Conservation (phyloP, 2,113 vertebrate species). For the Thermophis baileyi region DNA sequence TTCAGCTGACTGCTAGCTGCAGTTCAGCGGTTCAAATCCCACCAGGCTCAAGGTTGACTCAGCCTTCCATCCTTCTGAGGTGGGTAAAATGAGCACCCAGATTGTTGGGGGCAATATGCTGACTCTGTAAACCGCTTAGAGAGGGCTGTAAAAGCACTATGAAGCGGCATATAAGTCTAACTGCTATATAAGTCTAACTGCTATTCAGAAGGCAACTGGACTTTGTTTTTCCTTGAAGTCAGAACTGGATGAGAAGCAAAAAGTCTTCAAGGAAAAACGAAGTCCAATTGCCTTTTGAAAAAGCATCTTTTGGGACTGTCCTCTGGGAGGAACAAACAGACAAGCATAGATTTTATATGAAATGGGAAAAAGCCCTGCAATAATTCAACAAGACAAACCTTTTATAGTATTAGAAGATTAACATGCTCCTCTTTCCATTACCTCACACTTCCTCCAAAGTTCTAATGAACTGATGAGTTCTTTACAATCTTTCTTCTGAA, state of each 20-base stretch:
- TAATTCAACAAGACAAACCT: constrained; percentile 8
- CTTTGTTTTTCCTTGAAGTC: neutral
- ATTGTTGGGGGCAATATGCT: too few species aligned
- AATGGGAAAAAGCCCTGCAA: neutral
- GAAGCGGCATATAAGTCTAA: too few species aligned
- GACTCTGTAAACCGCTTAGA: too few species aligned
- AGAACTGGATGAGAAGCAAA: neutral
- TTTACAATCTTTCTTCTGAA: neutral
- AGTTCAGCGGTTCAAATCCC: too few species aligned
- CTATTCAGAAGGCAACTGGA: neutral
- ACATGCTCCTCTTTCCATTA: neutral
- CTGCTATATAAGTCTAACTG: too few species aligned
- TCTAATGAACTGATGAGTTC: neutral
- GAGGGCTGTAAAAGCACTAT: too few species aligned
- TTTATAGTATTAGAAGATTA: neutral
- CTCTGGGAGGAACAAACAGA: neutral
- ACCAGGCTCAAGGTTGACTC: too few species aligned
- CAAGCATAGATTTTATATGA: neutral
- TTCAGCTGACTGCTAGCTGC: too few species aligned
- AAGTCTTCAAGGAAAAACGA: neutral
- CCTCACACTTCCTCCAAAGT: neutral
- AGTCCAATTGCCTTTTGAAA: neutral
- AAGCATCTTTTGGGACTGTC: neutral
- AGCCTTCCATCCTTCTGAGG: too few species aligned
- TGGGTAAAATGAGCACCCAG: too few species aligned